Evolutionary conservation across 1,140 invertebrate genomes (phyloP).

Genomic region (Drosophila carrolli): DNA sequence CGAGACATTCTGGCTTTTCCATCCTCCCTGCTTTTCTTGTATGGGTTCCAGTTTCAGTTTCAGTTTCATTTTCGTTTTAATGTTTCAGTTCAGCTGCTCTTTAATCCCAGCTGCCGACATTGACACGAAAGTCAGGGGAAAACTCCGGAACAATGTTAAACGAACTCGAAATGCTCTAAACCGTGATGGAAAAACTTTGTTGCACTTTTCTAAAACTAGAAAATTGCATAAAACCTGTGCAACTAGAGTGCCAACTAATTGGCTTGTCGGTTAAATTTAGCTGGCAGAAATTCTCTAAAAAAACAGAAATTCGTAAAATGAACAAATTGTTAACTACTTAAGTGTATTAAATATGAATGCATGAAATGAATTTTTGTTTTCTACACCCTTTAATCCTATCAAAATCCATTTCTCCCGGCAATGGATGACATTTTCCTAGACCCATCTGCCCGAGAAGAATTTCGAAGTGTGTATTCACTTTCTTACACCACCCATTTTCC

Average conservation of each 20-base stretch:
- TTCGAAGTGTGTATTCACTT: constrained; percentile 21
- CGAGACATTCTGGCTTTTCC: constrained; percentile 16
- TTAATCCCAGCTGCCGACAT: constrained; percentile 15
- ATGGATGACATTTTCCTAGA: constrained; percentile 25
- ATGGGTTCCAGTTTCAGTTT: constrained; percentile 21
- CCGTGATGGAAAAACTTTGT: constrained; percentile 21
- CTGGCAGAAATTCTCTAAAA: not conserved
- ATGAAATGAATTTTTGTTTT: too few species aligned
- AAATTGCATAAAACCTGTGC: constrained; percentile 1
- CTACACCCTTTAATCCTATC: not conserved
- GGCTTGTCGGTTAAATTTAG: not conserved
- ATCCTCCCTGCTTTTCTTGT: constrained; percentile 8
- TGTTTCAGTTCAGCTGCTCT: constrained; percentile 8
- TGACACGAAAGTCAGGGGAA: constrained; percentile 5
- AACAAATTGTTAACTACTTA: too few species aligned
- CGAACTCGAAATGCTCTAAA: constrained; percentile 33
- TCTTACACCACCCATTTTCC: constrained; percentile 2
- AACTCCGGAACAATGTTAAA: constrained; percentile 16
- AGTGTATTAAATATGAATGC: too few species aligned
- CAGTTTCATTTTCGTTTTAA: not conserved
- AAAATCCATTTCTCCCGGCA: too few species aligned
- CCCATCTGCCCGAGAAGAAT: constrained; percentile 23
- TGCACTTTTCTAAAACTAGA: constrained; percentile 8
- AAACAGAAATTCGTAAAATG: too few species aligned
- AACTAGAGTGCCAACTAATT: not conserved